Conservation (phyloP, 2,113 vertebrate genomes). For the Naja naja region DNA sequence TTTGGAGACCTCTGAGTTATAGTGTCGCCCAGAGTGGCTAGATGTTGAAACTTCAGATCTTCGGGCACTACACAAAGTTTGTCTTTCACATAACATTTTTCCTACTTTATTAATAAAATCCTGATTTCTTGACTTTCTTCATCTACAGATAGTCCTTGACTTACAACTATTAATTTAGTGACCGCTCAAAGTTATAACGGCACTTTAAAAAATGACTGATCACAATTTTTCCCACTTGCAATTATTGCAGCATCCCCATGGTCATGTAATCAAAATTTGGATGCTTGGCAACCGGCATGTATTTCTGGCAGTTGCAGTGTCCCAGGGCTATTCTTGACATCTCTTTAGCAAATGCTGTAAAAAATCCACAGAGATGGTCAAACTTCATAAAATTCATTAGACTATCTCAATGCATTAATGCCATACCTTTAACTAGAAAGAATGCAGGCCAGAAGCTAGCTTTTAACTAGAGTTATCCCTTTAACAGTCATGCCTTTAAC, state of each 20-base stretch:
- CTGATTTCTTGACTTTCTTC: not conserved
- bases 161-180: not conserved
- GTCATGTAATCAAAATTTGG: not conserved
- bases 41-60: not conserved
- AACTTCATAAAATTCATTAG: not conserved
- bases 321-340: not conserved
- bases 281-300: not conserved
- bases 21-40: not conserved
- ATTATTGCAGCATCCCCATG: not conserved
- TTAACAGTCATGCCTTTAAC: not conserved
- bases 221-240: not conserved
- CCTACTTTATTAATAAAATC: not conserved
- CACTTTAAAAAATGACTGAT: not conserved
- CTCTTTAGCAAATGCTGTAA: not conserved
- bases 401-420: not conserved
- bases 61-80: not conserved
- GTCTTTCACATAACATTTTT: not conserved
- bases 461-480: too few relatives aligned
- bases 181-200: not conserved
- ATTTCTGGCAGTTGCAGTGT: not conserved
- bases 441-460: not conserved
- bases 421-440: too few relatives aligned
- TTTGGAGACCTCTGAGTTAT: not conserved
- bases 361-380: slow-evolving; percentile 2
- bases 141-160: not conserved